Percentiles rank a stretch among this genome's conserved stretches.
Conservation (phyloP, 2,797 vertebrate species). For the Platyrinchus mystaceus region DNA sequence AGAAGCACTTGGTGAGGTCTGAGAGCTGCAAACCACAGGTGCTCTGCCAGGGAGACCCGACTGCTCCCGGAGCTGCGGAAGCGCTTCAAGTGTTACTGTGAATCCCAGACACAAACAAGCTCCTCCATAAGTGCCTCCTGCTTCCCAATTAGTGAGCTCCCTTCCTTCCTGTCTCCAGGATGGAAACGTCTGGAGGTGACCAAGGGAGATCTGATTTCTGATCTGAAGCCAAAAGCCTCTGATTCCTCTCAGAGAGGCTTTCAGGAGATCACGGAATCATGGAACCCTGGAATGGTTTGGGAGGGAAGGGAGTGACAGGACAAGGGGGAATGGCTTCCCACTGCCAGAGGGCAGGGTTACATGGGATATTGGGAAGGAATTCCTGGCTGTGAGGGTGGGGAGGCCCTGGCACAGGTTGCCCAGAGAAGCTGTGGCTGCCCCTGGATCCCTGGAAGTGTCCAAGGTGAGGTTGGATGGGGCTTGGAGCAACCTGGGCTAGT, state of each 20-base stretch:
- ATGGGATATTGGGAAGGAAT: not conserved
- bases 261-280: not conserved
- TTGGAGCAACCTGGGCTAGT: not conserved
- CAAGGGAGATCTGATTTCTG: not conserved
- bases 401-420: not conserved
- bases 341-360: not conserved
- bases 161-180: conserved; percentile 33
- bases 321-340: not conserved
- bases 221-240: not conserved
- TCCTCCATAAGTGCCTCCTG: not conserved
- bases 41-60: not conserved
- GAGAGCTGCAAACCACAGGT: not conserved
- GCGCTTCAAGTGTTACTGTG: not conserved
- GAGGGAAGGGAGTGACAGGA: not conserved
- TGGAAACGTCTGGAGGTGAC: not conserved
- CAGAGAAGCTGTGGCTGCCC: not conserved
- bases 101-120: not conserved
- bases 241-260: not conserved
- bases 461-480: not conserved
- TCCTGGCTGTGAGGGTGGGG: not conserved
- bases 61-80: not conserved
- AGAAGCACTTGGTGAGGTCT: not conserved
- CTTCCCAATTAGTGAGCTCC: not conserved
- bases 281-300: not conserved
- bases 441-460: not conserved